Percentiles rank a stretch among this genome's conserved stretches.
These are phyloP conservation scores for Calameuta idolon DNA, from an alignment of 2,888 invertebrate genomes.

Conservation along the genomic window DNA sequence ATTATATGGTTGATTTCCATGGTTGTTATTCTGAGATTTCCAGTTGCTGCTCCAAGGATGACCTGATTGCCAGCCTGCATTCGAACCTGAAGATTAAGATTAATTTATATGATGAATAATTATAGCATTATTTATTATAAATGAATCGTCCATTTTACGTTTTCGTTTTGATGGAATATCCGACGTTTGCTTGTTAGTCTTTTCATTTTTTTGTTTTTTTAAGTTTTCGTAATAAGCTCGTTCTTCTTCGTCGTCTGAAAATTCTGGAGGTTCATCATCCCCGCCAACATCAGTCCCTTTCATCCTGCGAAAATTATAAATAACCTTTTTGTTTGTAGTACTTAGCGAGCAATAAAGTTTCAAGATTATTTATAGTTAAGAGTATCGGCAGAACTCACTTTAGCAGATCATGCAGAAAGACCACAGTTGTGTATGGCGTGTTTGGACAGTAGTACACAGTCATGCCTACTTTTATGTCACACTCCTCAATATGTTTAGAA, in stretches of 20 bases:
- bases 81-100: constrained; percentile 18
- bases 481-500: constrained; percentile 77
- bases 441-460: constrained; percentile 87
- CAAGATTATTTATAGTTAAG: constrained; percentile 12
- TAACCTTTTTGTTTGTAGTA: background rate
- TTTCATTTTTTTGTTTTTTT: constrained; percentile 38
- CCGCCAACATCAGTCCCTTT: constrained; percentile 92
- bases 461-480: constrained; percentile 76
- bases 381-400: constrained; percentile 69
- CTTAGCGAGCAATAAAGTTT: constrained; percentile 8
- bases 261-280: constrained; percentile 89
- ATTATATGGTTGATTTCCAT: constrained; percentile 4
- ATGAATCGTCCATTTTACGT: constrained; percentile 31
- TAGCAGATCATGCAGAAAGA: constrained; percentile 80
- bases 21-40: constrained; percentile 23
- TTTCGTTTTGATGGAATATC: constrained; percentile 38
- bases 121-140: constrained; percentile 5
- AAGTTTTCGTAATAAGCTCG: constrained; percentile 61
- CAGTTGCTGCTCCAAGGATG: constrained; percentile 55
- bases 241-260: constrained; percentile 92
- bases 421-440: constrained; percentile 79
- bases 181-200: constrained; percentile 20
- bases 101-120: constrained; percentile 17
- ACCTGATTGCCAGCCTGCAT: constrained; percentile 47
- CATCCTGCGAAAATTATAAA: constrained; percentile 69